Evolutionary conservation across 2,888 invertebrate genomes (phyloP).

Genomic region (Zygaena filipendulae): DNA sequence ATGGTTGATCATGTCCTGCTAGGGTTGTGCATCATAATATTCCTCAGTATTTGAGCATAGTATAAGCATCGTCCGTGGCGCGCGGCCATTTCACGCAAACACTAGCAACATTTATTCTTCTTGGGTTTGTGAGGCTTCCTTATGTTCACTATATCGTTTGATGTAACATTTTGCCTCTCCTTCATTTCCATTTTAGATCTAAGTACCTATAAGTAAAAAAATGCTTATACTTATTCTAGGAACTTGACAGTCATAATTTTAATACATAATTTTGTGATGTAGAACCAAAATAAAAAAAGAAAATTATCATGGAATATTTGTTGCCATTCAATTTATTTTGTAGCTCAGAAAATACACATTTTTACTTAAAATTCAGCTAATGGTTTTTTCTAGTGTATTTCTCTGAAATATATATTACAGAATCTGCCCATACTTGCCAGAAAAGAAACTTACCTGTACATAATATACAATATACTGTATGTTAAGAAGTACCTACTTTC

Average conservation of each 20-base stretch:
- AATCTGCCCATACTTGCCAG: no score
- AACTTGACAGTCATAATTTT: constrained; percentile 2
- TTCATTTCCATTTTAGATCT: constrained; percentile 85
- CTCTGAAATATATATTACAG: no score
- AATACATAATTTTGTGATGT: constrained; percentile 4
- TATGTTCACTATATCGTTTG: constrained; percentile 80
- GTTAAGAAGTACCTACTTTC: no score
- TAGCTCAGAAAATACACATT: no score
- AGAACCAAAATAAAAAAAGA: background rate
- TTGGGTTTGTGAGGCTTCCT: constrained; percentile 73
- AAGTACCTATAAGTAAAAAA: constrained; percentile 78
- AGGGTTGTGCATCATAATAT: constrained; percentile 50
- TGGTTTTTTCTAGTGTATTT: no score
- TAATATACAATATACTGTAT: no score
- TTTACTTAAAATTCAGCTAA: no score
- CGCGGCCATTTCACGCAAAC: constrained; percentile 27
- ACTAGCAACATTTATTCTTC: constrained; percentile 72
- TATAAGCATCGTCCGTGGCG: constrained; percentile 51
- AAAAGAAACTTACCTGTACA: no score
- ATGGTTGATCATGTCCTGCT: constrained; percentile 30
- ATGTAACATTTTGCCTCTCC: constrained; percentile 74
- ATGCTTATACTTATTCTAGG: background rate
- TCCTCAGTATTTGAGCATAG: constrained; percentile 58
- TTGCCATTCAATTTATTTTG: no score
- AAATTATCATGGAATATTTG: no score